Evolutionary conservation across 2,797 vertebrate species (phyloP), one percentile per base, ranked within the genome.

Genomic region (Typhlichthys eigenmanni): DNA sequence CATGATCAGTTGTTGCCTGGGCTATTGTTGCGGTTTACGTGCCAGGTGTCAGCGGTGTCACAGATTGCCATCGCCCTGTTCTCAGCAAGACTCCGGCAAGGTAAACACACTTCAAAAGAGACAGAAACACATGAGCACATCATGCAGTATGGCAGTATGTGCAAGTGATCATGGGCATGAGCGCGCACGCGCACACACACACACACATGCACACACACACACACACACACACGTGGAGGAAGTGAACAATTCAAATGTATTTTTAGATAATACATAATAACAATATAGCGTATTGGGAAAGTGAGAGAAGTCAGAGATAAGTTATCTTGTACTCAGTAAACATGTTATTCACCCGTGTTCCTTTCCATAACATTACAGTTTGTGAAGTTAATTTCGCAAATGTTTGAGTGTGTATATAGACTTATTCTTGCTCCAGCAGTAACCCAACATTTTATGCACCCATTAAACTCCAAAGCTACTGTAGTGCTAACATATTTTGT

Each of bases 101-200:
- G 88, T 91, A 89, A 91, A 92, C 87, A 91, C 76, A 89, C 92
- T 92, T 93, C 92, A 93, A 93, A 93, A 87, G 80, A 76, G 78
- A 67, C 54, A 10, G 8, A 47, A 14, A 55, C 19, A 51, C 11
- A 59, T 7, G 47, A 50, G 38, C 38, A 16, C 38, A 16, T 4
- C 29, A 55, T 34, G 11, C 4, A 13, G 9, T 9, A 34, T 13
- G 13, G 13, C 43, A 54, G 6, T 29, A 62, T 62, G 54, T 32
- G 32, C 32, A 55, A 66, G 71, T 58, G 62, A 65, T 52, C 56
- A 66, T 64, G 68, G 46, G 51, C 34, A 16, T 7, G 14, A 7
- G 2, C 57, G 12, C 48, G 46, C 14, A n/a, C 34, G 34, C 24
- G 14, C 43, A 16, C 55, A 16, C 34, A 57, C 56, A 58, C 13